Evolutionary conservation across 2,888 invertebrate species (phyloP).

Genomic region (Cantharis rufa): DNA sequence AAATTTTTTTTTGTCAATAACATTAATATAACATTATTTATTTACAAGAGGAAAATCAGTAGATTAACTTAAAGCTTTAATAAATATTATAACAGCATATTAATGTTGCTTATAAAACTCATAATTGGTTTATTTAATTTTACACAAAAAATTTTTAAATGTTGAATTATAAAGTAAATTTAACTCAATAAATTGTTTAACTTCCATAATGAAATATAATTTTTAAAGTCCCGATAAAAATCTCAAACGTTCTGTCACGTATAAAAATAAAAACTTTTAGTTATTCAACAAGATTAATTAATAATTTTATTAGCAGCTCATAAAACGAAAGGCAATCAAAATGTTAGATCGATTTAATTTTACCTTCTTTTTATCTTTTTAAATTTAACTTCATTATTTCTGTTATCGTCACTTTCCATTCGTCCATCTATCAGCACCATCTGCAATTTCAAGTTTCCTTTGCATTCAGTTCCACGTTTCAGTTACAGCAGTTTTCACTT

Average conservation of each 20-base stretch:
- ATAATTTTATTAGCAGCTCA: background rate
- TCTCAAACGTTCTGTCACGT: background rate
- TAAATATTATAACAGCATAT: too few species aligned
- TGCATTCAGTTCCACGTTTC: background rate
- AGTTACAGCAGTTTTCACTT: constrained; percentile 1
- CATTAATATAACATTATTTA: too few species aligned
- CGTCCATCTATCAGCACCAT: background rate
- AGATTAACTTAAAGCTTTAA: too few species aligned
- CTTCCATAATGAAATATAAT: background rate
- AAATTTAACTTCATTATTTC: background rate
- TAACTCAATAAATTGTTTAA: background rate
- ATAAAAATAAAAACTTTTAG: background rate
- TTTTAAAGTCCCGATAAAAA: background rate
- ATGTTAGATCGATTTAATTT: background rate
- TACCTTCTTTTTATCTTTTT: background rate
- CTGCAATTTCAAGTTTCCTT: background rate
- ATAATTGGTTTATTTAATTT: too few species aligned
- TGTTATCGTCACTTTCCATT: background rate
- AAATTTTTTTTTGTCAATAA: too few species aligned
- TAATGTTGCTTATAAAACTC: too few species aligned
- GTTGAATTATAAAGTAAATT: background rate
- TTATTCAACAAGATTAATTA: background rate
- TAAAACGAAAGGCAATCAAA: background rate
- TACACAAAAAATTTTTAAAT: background rate
- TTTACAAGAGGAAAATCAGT: too few species aligned